Percentiles rank a stretch among this genome's conserved stretches.
Conservation (phyloP, 2,797 vertebrate genomes). For the Eulemur rubriventer region DNA sequence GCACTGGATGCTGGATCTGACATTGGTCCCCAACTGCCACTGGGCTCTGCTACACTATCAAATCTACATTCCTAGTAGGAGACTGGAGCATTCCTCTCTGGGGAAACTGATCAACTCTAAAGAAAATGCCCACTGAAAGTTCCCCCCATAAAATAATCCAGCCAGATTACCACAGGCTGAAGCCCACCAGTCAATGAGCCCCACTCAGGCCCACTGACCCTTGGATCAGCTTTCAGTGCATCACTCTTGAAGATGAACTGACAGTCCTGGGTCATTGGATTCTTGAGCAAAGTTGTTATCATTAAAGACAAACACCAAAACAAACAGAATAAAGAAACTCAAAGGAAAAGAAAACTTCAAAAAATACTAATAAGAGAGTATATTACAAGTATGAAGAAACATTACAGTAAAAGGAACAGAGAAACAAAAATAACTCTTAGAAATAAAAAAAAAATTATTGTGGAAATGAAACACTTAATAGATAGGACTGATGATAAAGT, state of each 20-base stretch:
- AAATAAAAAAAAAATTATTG: not conserved
- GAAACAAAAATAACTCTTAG: not conserved
- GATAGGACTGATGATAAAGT: not conserved
- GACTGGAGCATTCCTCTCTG: not conserved
- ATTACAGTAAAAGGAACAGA: not conserved
- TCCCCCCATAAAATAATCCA: not conserved
- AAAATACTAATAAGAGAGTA: not conserved
- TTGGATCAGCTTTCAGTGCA: not conserved
- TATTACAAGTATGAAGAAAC: not conserved
- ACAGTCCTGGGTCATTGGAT: too few species aligned
- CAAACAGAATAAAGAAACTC: not conserved
- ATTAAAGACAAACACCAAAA: not conserved
- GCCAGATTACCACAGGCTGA: not conserved
- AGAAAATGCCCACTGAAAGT: not conserved
- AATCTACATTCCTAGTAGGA: not conserved
- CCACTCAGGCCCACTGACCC: not conserved
- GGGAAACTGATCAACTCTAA: not conserved
- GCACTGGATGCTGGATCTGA: not conserved
- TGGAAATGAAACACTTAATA: not conserved
- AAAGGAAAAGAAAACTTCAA: not conserved
- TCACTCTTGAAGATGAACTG: not conserved
- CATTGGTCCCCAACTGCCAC: not conserved
- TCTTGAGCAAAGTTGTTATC: not conserved
- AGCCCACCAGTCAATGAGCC: not conserved
- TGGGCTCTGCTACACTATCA: not conserved